A percentile compares a stretch with the other conserved stretches of the same genome.
Evolutionary conservation across 2,888 invertebrate genomes (phyloP).

Genomic region (Molanna angustata): DNA sequence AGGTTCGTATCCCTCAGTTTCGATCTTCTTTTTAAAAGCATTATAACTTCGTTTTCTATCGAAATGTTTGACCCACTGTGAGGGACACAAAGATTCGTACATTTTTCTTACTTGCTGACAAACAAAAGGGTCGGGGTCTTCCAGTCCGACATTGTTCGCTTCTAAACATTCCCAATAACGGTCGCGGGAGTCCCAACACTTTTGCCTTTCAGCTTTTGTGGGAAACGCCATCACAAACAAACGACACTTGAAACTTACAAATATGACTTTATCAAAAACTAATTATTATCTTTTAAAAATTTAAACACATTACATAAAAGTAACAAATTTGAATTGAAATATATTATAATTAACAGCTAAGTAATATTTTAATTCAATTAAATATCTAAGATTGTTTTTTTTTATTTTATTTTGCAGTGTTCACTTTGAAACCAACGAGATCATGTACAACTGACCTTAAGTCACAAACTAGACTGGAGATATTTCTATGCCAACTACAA

Average conservation of each 20-base stretch:
- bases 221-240: conserved; percentile 70
- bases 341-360: no score
- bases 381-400: conserved; percentile 1
- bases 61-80: conserved; percentile 92
- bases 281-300: not conserved
- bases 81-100: conserved; percentile 75
- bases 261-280: not conserved
- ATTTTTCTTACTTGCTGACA: conserved; percentile 70
- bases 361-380: no score
- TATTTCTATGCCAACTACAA: conserved; percentile 15
- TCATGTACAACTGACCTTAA: conserved; percentile 29
- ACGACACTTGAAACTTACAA: conserved; percentile 4
- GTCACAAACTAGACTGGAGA: conserved; percentile 16
- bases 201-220: conserved; percentile 71
- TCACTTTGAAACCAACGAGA: conserved; percentile 19
- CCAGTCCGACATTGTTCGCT: conserved; percentile 60
- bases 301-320: not conserved
- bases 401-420: conserved; percentile 6
- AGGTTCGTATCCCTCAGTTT: conserved; percentile 83
- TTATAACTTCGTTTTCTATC: conserved; percentile 86
- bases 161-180: conserved; percentile 89
- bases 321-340: not conserved
- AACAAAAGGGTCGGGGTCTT: conserved; percentile 49
- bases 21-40: conserved; percentile 83
- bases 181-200: conserved; percentile 86